Conservation (phyloP, 2,113 vertebrate genomes). For the Bubalus kerabau region DNA sequence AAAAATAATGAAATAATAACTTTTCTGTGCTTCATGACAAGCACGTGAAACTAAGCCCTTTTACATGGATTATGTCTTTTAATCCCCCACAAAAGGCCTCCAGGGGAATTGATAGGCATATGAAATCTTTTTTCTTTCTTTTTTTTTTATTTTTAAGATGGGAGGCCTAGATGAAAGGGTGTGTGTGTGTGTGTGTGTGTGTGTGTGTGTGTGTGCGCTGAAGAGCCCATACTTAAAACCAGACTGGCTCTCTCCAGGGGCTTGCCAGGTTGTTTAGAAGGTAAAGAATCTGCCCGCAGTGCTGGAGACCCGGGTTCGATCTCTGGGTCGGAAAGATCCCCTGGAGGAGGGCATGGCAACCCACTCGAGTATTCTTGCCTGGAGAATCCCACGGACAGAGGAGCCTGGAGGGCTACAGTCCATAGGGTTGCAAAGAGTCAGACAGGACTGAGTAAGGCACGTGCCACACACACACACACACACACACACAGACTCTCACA, state of each 20-base stretch:
- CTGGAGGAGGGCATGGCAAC: neutral
- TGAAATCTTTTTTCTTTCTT: neutral
- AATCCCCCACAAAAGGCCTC: neutral
- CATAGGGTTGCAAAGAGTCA: neutral
- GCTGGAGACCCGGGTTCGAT: neutral
- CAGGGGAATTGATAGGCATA: neutral
- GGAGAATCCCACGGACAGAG: neutral
- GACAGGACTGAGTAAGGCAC: neutral
- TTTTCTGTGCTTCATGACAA: neutral
- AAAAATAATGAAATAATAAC: conserved; percentile 29
- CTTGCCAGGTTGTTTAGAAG: neutral
- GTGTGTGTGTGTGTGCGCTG: neutral
- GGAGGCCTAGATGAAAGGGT: neutral
- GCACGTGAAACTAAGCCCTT: neutral
- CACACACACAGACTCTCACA: neutral
- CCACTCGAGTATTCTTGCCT: neutral
- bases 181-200: neutral
- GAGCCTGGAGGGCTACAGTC: neutral
- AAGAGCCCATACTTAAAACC: neutral
- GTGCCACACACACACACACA: too few species aligned
- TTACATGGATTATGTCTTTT: neutral
- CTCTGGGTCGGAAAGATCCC: neutral
- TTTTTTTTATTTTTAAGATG: neutral
- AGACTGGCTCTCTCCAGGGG: neutral
- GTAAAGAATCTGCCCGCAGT: neutral